A percentile compares a stretch with the other conserved stretches of the same genome.
Evolutionary conservation across 2,888 invertebrate genomes (phyloP).

Genomic region (Epirrita christyi): DNA sequence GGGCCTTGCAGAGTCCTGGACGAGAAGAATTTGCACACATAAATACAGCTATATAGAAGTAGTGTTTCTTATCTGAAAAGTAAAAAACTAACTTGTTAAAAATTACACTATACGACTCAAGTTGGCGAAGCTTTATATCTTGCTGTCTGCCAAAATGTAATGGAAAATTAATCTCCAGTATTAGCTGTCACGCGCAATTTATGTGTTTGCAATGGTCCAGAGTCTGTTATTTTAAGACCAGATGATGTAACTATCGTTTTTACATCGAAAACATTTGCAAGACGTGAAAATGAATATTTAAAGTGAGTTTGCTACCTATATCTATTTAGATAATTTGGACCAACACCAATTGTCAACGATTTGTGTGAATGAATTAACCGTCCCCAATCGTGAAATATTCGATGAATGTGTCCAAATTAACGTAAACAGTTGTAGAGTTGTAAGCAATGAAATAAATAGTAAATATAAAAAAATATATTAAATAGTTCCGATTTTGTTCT

Average conservation of each 20-base stretch:
- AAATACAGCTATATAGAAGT: too few relatives aligned
- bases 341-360: constrained; percentile 31
- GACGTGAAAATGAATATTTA: constrained; percentile 42
- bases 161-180: constrained; percentile 19
- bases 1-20: too few relatives aligned
- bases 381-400: constrained; percentile 17
- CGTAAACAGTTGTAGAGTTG: too few relatives aligned
- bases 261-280: constrained; percentile 39
- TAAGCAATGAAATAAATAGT: neutral
- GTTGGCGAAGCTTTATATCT: neutral
- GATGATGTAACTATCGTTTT: constrained; percentile 50
- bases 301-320: constrained; percentile 33
- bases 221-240: constrained; percentile 44
- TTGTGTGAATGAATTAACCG: constrained; percentile 37
- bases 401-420: constrained; percentile 22
- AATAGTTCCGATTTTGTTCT: constrained; percentile 9
- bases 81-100: too few relatives aligned
- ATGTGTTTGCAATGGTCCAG: constrained; percentile 48
- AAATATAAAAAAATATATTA: constrained; percentile 18
- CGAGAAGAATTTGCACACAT: too few relatives aligned
- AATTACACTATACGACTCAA: too few relatives aligned
- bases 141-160: constrained; percentile 7
- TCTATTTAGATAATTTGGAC: constrained; percentile 12
- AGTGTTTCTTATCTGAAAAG: too few relatives aligned
- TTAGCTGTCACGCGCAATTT: constrained; percentile 34